Base-by-base conservation (phyloP, 2,797 vertebrate species). In the Pygocentrus nattereri region DNA sequence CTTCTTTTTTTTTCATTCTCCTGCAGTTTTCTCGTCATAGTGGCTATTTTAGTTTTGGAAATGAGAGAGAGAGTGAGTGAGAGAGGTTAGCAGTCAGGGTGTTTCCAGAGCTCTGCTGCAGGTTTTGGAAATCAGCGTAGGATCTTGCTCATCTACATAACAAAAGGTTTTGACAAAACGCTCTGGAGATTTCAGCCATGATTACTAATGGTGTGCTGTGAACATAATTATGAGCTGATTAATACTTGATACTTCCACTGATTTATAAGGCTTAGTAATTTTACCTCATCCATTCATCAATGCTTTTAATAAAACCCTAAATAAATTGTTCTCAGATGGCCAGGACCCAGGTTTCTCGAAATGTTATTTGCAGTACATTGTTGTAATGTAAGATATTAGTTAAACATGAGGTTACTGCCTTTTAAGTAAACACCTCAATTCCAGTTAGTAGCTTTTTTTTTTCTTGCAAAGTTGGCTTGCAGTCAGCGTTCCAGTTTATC, bases 131-230 rank as follows among this genome's bases (percentile, higher is more conserved):
- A 78, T 81, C 78, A 68, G 61, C 83, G 41, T 81, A 75, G 49
- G 79, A 84, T 79, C 62, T 74, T 68, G 68, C 72, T 82, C 70
- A 84, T 84, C 78, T 78, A 21, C 81, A 84, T 80, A 78, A 84
- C 50, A 75, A 81, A 75, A 71, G 72, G 69, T 76, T 73, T 82
- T 71, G 19, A 77, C 64, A 83, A 84, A 78, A 62, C 50, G 41
- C 59, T 80, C 56, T 50, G 31, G 30, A 78, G 56, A 77, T 67
- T 72, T 74, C 68, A 21, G 61, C 79, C 73, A 56, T 69, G 62
- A 70, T 52, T 80, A 72, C 19, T 73, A 82, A 74, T 67, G 61
- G 73, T 54, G n/a, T 61, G 30, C 62, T 85, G 75, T 59, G 49
- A 58, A 50, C 50, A 65, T 75, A 54, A 70, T 74, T 71, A 74